phyloP scores from a whole-genome alignment of 1,140 invertebrate genomes.

The Cotesia chilonis region DNA sequence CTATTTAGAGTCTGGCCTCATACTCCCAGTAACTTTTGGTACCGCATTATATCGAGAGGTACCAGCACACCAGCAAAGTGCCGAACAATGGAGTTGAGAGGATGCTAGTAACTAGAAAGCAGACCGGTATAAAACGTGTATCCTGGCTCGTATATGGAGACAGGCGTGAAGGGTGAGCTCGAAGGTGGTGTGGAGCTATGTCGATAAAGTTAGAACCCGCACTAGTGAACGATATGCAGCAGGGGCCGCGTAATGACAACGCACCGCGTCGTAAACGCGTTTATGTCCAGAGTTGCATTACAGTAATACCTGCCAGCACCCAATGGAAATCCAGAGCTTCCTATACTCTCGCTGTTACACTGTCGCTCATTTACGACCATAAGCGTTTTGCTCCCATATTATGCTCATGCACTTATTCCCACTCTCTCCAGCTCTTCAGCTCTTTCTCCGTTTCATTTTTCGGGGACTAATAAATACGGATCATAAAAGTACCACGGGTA shows the following conservation, averaged over 20 bases:
- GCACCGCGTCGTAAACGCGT: conserved; percentile 66
- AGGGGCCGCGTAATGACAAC: conserved; percentile 65
- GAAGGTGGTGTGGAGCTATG: conserved; percentile 48
- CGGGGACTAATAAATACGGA: conserved; percentile 9
- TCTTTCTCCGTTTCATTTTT: conserved; percentile 30
- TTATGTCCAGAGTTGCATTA: conserved; percentile 66
- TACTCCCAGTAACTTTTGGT: no score
- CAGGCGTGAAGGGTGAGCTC: conserved; percentile 17
- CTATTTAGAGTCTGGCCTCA: no score
- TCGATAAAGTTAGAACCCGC: conserved; percentile 63
- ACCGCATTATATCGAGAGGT: no score
- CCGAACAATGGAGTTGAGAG: no score
- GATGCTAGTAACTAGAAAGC: background rate
- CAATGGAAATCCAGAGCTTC: conserved; percentile 40
- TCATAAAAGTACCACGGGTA: background rate
- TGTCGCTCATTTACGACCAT: conserved; percentile 44
- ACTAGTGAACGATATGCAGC: conserved; percentile 56
- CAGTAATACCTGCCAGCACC: conserved; percentile 62
- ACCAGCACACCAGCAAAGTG: no score
- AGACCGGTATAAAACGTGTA: background rate
- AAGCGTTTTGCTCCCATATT: conserved; percentile 34
- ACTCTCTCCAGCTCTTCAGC: conserved; percentile 27
- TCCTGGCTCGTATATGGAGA: no score
- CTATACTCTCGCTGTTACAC: conserved; percentile 42
- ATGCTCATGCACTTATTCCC: conserved; percentile 15